Base-by-base conservation (phyloP, 2,113 vertebrate genomes). In the Ellobius talpinus region DNA sequence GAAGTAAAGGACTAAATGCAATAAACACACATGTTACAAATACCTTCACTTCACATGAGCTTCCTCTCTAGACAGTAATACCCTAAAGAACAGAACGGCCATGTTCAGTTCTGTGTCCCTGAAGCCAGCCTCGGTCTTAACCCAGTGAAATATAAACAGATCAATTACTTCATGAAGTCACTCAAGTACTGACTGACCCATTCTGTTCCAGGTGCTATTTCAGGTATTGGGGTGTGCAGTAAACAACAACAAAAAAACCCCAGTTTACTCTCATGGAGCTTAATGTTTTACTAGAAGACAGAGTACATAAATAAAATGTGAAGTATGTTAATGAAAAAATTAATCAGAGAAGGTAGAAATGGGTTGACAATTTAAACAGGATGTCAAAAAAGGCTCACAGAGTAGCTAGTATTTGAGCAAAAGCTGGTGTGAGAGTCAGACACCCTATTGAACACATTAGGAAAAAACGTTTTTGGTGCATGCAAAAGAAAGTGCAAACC, bases 61-160 rank as follows among this genome's bases (percentile, higher is more conserved):
- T 79, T 91, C 23, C 6, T 91, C 42, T 89, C 66, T 74, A 65
- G 77, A 87, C 42, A 86, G 4, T 29, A 78, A 72, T 58, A 21
- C 24, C 36, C 61, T 29, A 24, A 78, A 58, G 3, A 78, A 33
- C 16, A 61, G n/a, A 78, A 73, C 0, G 58, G 58, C 61, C 52
- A 61, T 58, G 11, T 5, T 70, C 12, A 84, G 47, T 52, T 95
- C 58, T 88, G 31, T 33, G 66, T 1, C 50, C 52, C 36, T 31
- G 36, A 68, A 13, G 29, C 29, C 63, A 85, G 10, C 23, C 39
- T 65, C 16, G 45, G 61, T 42, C 58, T 65, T 61, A 61, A 63
- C 24, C 42, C 58, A 85, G 78, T 65, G 78, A 91, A 82, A 91
- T 65, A 74, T 84, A 61, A 72, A 91, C 2, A 39, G 70, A 81